phyloP scores from a whole-genome alignment of 2,113 vertebrate species.

The Thryonomys swinderianus region DNA sequence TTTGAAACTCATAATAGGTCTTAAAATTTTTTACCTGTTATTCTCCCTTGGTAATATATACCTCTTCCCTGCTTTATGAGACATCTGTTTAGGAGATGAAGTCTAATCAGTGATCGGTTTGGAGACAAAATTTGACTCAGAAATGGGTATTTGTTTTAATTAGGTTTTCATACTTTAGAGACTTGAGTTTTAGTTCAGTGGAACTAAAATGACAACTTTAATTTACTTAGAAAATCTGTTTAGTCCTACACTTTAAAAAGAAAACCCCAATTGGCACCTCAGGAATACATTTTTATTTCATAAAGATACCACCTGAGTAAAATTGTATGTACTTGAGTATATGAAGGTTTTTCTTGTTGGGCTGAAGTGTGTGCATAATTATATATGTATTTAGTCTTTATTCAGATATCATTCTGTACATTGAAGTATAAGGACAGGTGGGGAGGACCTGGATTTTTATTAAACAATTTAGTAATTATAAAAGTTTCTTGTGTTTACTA shows the following conservation, averaged over 20 bases:
- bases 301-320: conserved; percentile 57
- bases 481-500: conserved; percentile 79
- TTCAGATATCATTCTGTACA: conserved; percentile 56
- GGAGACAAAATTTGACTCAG: conserved; percentile 65
- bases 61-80: conserved; percentile 72
- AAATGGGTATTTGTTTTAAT: conserved; percentile 69
- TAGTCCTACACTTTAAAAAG: conserved; percentile 47
- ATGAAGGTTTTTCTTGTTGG: conserved; percentile 49
- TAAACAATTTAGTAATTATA: conserved; percentile 74
- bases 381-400: conserved; percentile 49
- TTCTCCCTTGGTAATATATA: conserved; percentile 74
- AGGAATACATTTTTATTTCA: conserved; percentile 71
- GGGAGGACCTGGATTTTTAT: conserved; percentile 75
- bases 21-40: conserved; percentile 87
- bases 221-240: conserved; percentile 65
- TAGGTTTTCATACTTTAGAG: conserved; percentile 68
- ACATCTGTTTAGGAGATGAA: conserved; percentile 71
- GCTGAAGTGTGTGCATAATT: conserved; percentile 56
- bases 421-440: conserved; percentile 58
- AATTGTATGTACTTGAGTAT: conserved; percentile 32
- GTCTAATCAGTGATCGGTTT: conserved; percentile 65
- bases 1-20: conserved; percentile 86
- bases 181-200: conserved; percentile 64
- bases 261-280: conserved; percentile 58
- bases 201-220: conserved; percentile 66